A percentile compares a stretch with the other conserved stretches of the same genome.
phyloP scores from a whole-genome alignment of 1,140 invertebrate genomes.

The Mamestra configurata region DNA sequence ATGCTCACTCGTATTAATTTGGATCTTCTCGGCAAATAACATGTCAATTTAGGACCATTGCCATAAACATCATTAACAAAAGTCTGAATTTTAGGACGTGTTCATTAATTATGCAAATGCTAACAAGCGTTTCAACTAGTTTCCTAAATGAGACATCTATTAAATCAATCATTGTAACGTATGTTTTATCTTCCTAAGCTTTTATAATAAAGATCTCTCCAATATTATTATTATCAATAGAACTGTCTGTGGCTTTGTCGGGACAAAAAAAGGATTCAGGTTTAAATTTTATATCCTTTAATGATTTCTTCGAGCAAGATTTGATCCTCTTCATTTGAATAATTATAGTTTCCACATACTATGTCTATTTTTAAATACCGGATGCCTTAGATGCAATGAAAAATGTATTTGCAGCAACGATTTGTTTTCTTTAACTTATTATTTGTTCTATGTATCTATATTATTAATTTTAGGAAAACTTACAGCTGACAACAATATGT shows the following conservation, averaged over 20 bases:
- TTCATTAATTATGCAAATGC: slow-evolving; percentile 42
- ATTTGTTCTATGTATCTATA: too few relatives aligned
- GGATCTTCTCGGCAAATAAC: background rate
- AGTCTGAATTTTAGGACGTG: background rate
- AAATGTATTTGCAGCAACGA: too few relatives aligned
- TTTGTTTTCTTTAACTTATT: too few relatives aligned
- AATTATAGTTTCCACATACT: background rate
- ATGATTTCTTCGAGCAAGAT: slow-evolving; percentile 8
- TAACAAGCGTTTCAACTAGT: slow-evolving; percentile 6
- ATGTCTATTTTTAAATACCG: too few relatives aligned
- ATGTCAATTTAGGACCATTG: background rate
- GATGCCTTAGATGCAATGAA: too few relatives aligned
- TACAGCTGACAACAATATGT: too few relatives aligned
- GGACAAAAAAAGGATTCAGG: background rate
- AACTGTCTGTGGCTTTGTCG: background rate
- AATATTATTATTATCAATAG: slow-evolving; percentile 13
- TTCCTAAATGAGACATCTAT: slow-evolving; percentile 29
- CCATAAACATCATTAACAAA: background rate
- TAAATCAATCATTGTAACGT: slow-evolving; percentile 33
- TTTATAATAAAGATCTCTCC: background rate
- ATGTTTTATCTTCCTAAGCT: background rate
- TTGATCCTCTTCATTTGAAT: slow-evolving; percentile 2
- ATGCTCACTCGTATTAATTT: background rate
- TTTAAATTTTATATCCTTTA: slow-evolving; percentile 11
- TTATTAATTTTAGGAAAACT: too few relatives aligned